A percentile compares a stretch with the other conserved stretches of the same genome.
Evolutionary conservation across 2,113 vertebrate genomes (phyloP).

Genomic region (Copsychus sechellarum): DNA sequence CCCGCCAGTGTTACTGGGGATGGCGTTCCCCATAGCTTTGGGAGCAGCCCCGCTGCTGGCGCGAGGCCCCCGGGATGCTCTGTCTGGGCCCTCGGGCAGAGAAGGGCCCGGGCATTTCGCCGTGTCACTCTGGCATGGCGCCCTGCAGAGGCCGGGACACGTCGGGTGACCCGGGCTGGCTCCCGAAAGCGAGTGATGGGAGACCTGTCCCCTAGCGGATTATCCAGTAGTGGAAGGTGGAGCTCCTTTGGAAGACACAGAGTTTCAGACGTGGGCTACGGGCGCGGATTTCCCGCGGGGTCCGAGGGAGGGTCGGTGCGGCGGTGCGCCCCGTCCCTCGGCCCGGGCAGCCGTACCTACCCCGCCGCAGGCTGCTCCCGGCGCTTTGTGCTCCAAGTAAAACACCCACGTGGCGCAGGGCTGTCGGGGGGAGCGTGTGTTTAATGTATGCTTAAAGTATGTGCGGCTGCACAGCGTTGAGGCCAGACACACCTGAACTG

Average conservation of each 20-base stretch:
- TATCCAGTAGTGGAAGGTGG: not conserved
- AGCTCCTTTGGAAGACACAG: not conserved
- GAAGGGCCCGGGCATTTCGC: not conserved
- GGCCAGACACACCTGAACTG: not conserved
- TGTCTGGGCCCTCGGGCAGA: too few species aligned
- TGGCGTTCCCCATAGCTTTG: not conserved
- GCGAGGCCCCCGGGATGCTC: too few species aligned
- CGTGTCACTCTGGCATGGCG: not conserved
- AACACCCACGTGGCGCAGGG: not conserved
- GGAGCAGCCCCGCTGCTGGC: not conserved
- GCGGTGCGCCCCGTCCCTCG: not conserved
- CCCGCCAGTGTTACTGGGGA: not conserved
- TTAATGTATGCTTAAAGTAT: not conserved
- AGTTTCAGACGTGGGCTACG: not conserved
- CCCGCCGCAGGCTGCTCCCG: not conserved
- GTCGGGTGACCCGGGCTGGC: not conserved
- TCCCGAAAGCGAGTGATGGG: not conserved
- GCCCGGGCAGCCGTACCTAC: too few species aligned
- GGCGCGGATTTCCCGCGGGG: not conserved
- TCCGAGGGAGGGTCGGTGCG: too few species aligned
- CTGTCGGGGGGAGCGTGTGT: too few species aligned
- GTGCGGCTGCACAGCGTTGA: not conserved
- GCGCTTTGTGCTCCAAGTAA: not conserved
- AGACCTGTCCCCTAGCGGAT: not conserved
- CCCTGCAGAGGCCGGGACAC: not conserved